These are phyloP conservation scores for Tipula lateralis DNA, from an alignment of 2,888 invertebrate genomes.

Conservation along the genomic window DNA sequence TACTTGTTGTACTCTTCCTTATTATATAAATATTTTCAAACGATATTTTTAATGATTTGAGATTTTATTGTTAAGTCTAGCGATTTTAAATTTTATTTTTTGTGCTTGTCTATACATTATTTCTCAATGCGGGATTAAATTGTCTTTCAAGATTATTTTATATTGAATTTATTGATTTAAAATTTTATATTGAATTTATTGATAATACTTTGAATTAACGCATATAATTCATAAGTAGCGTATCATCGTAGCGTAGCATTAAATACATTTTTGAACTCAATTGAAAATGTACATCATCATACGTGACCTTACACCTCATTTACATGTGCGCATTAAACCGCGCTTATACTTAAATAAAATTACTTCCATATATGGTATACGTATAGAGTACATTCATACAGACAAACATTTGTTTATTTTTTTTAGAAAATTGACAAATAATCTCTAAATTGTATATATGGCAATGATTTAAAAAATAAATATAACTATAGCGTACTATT, in stretches of 20 bases:
- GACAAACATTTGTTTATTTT: not conserved
- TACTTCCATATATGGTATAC: not conserved
- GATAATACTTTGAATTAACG: not conserved
- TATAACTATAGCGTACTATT: not conserved
- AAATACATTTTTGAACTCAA: not conserved
- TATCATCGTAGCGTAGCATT: not conserved
- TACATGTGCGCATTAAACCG: not conserved
- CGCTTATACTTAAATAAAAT: not conserved
- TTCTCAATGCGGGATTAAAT: not conserved
- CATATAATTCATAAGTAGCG: not conserved
- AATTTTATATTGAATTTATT: not conserved
- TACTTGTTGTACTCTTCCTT: not conserved
- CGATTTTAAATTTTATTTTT: not conserved
- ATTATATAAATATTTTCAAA: not conserved
- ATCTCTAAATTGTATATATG: not conserved
- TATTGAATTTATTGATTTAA: not conserved
- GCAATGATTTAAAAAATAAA: not conserved
- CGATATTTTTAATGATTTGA: not conserved
- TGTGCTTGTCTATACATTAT: not conserved
- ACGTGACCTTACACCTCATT: not conserved
- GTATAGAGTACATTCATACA: not conserved
- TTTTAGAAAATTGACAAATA: not conserved
- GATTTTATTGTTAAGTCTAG: constrained; percentile 11
- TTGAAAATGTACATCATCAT: not conserved
- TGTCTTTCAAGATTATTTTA: not conserved